Evolutionary conservation across 2,888 invertebrate genomes (phyloP), one percentile per base, ranked within the genome.

Genomic region (Electrophaes corylata): DNA sequence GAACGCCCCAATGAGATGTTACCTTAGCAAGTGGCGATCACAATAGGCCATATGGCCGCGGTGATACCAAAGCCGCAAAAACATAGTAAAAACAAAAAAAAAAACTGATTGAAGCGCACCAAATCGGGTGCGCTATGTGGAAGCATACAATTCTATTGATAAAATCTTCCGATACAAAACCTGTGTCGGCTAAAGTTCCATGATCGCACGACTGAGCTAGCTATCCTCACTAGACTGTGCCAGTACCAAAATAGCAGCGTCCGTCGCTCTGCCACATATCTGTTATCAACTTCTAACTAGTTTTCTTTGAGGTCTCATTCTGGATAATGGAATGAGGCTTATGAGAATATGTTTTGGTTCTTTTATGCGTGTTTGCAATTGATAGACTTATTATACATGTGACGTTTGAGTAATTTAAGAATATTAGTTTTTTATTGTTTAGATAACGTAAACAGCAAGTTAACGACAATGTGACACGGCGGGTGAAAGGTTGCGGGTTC

Each of bases 241-340:
- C 2, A 2, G 31, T 16, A 55, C 40, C 31, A 19, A 41, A 31
- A 51, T 43, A 47, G 31, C 59, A 31, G 44, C 37, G 56, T 50
- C 56, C 50, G 45, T 50, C 50, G 35, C 18, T 47, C 29, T 47
- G 55, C 55, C 54, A 46, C 54, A 47, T 55, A 54, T 47, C 55
- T 50, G 60, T 56, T 60, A 60, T 60, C 55, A 60, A 51, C 55
- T 56, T 55, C 46, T 51, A 60, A 60, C 60, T 60, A 60, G 60
- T 60, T 60, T 60, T 55, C 60, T 60, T 60, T 47, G 51, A 51
- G 41, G 43, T 39, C 41, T 37, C 55, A 44, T 56, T 60, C 51
- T 23, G 46, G 46, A 23, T 55, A 55, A 55, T 48, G 33, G 35
- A 44, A 51, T 37, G 39, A 50, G 16, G 33, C 43, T 39, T 55